Base-by-base conservation (phyloP, 2,888 invertebrate genomes). In the Piscicola geometra region DNA sequence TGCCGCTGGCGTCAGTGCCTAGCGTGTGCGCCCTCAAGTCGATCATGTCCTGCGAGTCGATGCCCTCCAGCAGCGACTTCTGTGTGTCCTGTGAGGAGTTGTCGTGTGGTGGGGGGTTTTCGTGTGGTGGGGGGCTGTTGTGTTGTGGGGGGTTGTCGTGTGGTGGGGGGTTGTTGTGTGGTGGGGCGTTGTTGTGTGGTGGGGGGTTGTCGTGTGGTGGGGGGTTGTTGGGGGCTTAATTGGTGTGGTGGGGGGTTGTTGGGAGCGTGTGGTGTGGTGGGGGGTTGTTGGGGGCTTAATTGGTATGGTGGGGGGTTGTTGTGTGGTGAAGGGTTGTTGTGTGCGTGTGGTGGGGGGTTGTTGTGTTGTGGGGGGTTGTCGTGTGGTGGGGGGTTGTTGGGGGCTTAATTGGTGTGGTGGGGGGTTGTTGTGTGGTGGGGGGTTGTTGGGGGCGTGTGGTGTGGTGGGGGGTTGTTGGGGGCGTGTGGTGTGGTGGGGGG, bases 31-130 rank as follows among this genome's bases (percentile, higher is more conserved):
- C 87, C 60, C 86, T 82, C 79, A 86, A 85, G 78, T 87, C 86
- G 32, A 85, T 84, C 71, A 84, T 83, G 1, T 86, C 83, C 78
- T 88, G 86, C 9, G 86, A 85, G 32, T 86, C 83, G 25, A 88
- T 84, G 52, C 86, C 86, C 66, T 88, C 88, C 76, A 88, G 86
- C 47, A 89, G 82, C 0, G 86, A 86, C 82, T 88, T 88, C 79
- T 88, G 87, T 5, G 84, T 83, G 80, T 88, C 87, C 88, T 88
- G 81, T 2, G 25, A 21, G 28, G 56, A 73, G 21, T 60, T 25
- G 30, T 64, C 9, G 28, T 28, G 41, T 41, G 41, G 41, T 41
- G 15, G 5, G 41, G 41, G 15, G 41, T 5, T 41, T 64, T 64
- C 9, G 25, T 30, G 30, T 28, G 25, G 30, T 3, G 9, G 3